Conservation (phyloP, 2,797 vertebrate genomes). For the Prionace glauca region DNA sequence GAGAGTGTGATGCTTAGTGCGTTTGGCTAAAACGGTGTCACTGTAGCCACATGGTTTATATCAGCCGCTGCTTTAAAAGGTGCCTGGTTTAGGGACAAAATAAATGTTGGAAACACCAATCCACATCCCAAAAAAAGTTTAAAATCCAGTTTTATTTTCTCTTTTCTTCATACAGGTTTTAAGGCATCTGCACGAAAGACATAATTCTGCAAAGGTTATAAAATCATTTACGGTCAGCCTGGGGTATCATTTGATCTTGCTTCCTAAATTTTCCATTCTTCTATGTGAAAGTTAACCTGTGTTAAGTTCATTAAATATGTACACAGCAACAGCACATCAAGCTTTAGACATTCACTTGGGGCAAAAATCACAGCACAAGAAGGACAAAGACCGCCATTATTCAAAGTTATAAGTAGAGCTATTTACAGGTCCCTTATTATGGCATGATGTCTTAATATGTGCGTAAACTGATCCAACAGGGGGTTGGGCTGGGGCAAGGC, state of each 20-base stretch:
- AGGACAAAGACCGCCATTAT: constrained; percentile 61
- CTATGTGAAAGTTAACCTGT: constrained; percentile 72
- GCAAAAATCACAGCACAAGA: constrained; percentile 70
- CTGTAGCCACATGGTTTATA: not conserved
- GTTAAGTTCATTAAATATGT: constrained; percentile 84
- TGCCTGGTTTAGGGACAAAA: not conserved
- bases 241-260: constrained; percentile 54
- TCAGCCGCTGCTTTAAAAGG: not conserved
- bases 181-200: constrained; percentile 71
- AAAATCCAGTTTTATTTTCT: constrained; percentile 75
- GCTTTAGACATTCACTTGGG: constrained; percentile 63
- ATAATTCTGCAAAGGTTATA: constrained; percentile 58
- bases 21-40: not conserved
- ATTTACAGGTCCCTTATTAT: constrained; percentile 67
- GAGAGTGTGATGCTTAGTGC: not conserved
- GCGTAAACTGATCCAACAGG: constrained; percentile 59
- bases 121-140: constrained; percentile 49
- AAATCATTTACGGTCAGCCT: constrained; percentile 55
- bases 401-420: constrained; percentile 57
- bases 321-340: constrained; percentile 73
- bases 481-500: constrained; percentile 57
- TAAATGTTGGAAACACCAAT: not conserved
- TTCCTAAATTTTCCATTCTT: constrained; percentile 51
- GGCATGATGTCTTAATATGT: constrained; percentile 54
- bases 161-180: constrained; percentile 63